phyloP scores from a whole-genome alignment of 2,113 vertebrate genomes.

The Noctilio leporinus region DNA sequence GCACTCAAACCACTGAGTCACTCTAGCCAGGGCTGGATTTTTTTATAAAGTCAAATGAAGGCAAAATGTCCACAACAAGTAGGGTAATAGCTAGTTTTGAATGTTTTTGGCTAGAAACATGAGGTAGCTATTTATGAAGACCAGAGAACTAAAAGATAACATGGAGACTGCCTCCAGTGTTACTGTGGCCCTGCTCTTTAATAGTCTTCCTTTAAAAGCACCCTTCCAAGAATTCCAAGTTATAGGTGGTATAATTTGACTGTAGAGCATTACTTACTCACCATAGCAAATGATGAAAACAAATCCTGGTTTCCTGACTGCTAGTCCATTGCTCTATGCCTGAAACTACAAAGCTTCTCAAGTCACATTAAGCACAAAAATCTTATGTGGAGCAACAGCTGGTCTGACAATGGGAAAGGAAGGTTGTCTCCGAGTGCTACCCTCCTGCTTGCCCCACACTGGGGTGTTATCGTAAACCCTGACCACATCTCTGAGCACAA shows the following conservation, averaged over 20 bases:
- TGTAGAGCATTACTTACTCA: neutral
- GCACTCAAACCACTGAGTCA: too few relatives aligned
- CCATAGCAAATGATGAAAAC: neutral
- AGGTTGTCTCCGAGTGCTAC: neutral
- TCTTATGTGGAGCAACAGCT: neutral
- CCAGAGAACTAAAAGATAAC: neutral
- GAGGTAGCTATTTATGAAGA: neutral
- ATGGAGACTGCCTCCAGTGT: neutral
- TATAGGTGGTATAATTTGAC: neutral
- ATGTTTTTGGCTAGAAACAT: neutral
- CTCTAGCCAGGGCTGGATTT: too few relatives aligned
- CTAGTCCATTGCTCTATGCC: neutral
- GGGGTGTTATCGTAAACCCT: conserved; percentile 9
- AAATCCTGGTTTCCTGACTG: neutral
- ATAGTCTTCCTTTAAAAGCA: neutral
- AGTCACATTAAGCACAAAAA: neutral
- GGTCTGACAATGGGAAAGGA: neutral
- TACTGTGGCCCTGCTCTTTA: neutral
- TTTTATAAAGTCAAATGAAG: neutral
- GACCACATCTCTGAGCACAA: neutral
- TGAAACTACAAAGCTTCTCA: neutral
- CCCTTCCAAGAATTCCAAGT: neutral
- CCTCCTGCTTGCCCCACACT: neutral
- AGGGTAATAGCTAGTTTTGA: neutral
- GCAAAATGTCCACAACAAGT: neutral